Percentiles rank a stretch among this genome's conserved stretches.
Conservation (phyloP, 2,888 invertebrate genomes). For the Caenorhabditis virilis region DNA sequence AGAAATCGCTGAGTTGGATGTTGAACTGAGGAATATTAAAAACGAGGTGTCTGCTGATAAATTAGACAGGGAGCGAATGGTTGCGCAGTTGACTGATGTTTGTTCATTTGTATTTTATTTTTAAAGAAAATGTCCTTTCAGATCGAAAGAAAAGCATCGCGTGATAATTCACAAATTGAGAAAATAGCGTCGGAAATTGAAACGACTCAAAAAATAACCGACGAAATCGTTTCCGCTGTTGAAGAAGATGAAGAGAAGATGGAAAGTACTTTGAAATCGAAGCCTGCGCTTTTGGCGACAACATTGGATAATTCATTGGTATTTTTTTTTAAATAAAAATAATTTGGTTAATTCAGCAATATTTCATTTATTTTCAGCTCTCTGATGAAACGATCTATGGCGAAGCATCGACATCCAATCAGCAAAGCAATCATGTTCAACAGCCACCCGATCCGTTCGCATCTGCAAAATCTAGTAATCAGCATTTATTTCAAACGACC, state of each 20-base stretch:
- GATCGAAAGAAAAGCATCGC: constrained; percentile 16
- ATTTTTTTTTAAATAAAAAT: too few relatives aligned
- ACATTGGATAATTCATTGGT: constrained; percentile 1
- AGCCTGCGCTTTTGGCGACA: background rate
- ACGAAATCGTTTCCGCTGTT: constrained; percentile 20
- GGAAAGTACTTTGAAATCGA: constrained; percentile 4
- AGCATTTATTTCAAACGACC: too few relatives aligned
- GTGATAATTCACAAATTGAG: constrained; percentile 24
- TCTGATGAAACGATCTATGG: constrained; percentile 30
- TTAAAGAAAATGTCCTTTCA: background rate
- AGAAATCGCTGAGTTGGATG: constrained; percentile 28
- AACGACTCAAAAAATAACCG: constrained; percentile 12
- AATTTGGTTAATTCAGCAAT: too few relatives aligned
- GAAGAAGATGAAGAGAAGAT: constrained; percentile 22
- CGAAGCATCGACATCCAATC: constrained; percentile 16
- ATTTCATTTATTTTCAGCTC: constrained; percentile 1
- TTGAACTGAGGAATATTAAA: constrained; percentile 14
- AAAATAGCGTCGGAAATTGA: constrained; percentile 20
- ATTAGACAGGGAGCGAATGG: constrained; percentile 21
- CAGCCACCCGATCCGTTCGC: constrained; percentile 47
- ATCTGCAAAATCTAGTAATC: constrained; percentile 20
- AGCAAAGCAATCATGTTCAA: constrained; percentile 25
- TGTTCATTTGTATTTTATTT: background rate
- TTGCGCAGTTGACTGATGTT: constrained; percentile 35
- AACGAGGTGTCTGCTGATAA: constrained; percentile 22